These are phyloP conservation scores for Sarotherodon lohbergeri DNA, from an alignment of 2,113 vertebrate species.

Conservation along the genomic window DNA sequence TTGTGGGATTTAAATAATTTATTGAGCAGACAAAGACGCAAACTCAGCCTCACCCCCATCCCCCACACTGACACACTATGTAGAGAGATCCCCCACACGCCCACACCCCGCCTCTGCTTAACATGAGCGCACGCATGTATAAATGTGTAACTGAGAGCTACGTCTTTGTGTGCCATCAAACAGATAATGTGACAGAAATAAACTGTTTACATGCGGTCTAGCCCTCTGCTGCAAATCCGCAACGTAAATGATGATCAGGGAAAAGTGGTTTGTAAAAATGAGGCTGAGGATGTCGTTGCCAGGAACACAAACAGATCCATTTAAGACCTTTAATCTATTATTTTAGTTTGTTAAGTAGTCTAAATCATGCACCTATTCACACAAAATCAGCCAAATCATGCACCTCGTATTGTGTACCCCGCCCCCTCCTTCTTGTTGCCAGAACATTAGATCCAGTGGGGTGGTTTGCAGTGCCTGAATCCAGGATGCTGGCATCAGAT, in stretches of 20 bases:
- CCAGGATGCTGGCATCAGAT: not conserved
- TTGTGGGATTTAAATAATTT: conserved; percentile 76
- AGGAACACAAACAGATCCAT: not conserved
- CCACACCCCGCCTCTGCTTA: not conserved
- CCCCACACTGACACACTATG: conserved; percentile 1
- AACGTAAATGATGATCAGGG: conserved; percentile 3
- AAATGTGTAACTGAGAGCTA: not conserved
- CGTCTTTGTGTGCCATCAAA: not conserved
- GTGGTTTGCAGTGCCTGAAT: not conserved
- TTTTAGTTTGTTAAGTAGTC: not conserved
- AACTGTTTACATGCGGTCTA: not conserved
- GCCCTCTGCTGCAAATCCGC: not conserved
- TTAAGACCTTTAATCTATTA: not conserved
- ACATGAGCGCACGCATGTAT: not conserved
- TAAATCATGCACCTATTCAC: not conserved
- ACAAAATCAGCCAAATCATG: not conserved
- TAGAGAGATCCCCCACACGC: not conserved
- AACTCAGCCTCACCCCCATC: conserved; percentile 23
- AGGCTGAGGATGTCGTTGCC: not conserved
- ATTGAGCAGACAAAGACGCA: conserved; percentile 60
- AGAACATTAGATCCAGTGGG: not conserved
- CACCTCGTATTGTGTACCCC: not conserved
- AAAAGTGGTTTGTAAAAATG: not conserved
- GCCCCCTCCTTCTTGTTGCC: not conserved
- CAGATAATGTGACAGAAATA: not conserved